These are phyloP conservation scores for Cyphomyrmex costatus DNA, from an alignment of 1,140 invertebrate species.

Conservation along the genomic window DNA sequence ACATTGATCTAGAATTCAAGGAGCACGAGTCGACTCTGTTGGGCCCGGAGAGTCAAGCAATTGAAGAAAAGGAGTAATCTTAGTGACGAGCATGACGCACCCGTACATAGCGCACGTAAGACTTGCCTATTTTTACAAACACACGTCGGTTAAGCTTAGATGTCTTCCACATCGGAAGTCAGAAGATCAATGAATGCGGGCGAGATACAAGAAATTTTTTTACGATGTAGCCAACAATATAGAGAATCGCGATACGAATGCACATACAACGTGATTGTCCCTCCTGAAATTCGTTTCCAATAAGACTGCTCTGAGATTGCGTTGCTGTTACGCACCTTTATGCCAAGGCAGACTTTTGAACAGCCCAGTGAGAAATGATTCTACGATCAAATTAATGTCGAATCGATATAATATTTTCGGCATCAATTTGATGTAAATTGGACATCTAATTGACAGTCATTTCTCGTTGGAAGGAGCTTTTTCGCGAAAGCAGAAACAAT, in stretches of 20 bases:
- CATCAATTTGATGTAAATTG: no score
- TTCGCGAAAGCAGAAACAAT: not conserved
- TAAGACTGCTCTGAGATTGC: constrained; percentile 15
- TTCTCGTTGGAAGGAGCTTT: not conserved
- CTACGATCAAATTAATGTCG: no score
- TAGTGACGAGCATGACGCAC: constrained; percentile 9
- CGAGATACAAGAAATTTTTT: constrained; percentile 25
- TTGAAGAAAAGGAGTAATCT: constrained; percentile 78
- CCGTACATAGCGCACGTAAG: constrained; percentile 63
- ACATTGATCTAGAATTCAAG: constrained; percentile 59
- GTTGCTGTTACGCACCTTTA: constrained; percentile 15
- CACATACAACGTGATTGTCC: not conserved
- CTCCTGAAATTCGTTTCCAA: constrained; percentile 27
- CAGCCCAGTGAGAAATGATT: no score
- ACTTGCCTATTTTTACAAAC: constrained; percentile 76
- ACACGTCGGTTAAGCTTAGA: constrained; percentile 52
- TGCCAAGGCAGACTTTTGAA: not conserved
- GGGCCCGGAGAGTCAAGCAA: constrained; percentile 77
- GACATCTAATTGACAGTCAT: no score
- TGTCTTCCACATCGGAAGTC: constrained; percentile 40
- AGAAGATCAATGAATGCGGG: not conserved
- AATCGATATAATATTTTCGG: no score
- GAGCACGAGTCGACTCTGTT: constrained; percentile 79
- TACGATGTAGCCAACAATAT: not conserved
- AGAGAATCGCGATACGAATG: constrained; percentile 1